Evolutionary conservation across 2,888 invertebrate genomes (phyloP), one percentile per base, ranked within the genome.

Genomic region (Bugulina stolonifera): DNA sequence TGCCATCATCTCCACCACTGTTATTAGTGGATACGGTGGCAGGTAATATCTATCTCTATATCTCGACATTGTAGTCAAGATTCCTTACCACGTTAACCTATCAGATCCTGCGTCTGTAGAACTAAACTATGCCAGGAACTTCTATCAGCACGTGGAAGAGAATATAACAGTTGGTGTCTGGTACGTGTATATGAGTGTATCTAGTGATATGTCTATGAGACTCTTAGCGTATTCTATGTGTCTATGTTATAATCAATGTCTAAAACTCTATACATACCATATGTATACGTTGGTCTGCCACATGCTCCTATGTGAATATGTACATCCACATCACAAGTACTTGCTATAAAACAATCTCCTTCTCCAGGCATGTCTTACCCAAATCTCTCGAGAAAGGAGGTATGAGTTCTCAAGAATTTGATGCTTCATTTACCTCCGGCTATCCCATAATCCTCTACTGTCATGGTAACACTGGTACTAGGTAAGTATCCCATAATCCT

Each of bases 21-120:
- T n/a, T n/a, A n/a, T n/a, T n/a, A n/a, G n/a, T n/a, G n/a, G n/a
- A n/a, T n/a, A n/a, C n/a, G n/a, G n/a, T n/a, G n/a, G n/a, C n/a
- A n/a, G n/a, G n/a, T n/a, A n/a, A n/a, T n/a, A n/a, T n/a, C n/a
- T n/a, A n/a, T n/a, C n/a, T n/a, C n/a, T n/a, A n/a, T n/a, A n/a
- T n/a, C n/a, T n/a, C n/a, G n/a, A n/a, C n/a, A n/a, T 70, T 70
- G 35, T 70, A 70, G 70, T 70, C 27, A 70, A 70, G 52, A 70
- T 70, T 27, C 70, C 70, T 2, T 70, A 54, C 18, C 3, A 70
- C 29, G 70, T 70, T 29, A 54, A 43, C 43, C 70, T 70, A 2
- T 43, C 70, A 3, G 70, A 70, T 29, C 70, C 70, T 3, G 18
- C 25, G 5, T 54, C 70, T 22, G 70, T 54, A 3, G 43, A 54